Conservation (phyloP, 2,888 invertebrate species). For the Zele albiditarsus region DNA sequence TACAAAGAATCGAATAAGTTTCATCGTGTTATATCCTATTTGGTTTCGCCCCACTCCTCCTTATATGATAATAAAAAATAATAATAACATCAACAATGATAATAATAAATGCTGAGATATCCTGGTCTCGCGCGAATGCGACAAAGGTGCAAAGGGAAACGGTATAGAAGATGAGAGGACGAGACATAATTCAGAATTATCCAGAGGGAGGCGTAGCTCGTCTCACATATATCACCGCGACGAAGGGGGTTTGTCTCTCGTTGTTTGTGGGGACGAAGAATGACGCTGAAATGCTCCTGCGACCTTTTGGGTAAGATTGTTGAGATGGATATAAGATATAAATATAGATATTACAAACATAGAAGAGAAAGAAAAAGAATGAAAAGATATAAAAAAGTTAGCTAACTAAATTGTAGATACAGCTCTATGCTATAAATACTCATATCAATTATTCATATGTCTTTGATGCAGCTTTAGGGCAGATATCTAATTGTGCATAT, state of each 20-base stretch:
- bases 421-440: neutral
- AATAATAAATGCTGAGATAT: neutral
- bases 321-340: neutral
- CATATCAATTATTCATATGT: neutral
- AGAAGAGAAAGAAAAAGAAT: neutral
- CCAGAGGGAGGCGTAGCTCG: conserved; percentile 59
- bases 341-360: neutral
- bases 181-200: conserved; percentile 72
- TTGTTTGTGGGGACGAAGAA: conserved; percentile 34
- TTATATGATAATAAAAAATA: neutral
- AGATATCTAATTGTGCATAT: neutral
- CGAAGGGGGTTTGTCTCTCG: conserved; percentile 59
- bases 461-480: neutral
- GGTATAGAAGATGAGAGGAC: conserved; percentile 60
- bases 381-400: neutral
- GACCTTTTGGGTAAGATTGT: conserved; percentile 10
- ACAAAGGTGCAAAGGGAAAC: conserved; percentile 40
- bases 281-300: conserved; percentile 44
- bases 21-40: no score
- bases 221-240: conserved; percentile 67
- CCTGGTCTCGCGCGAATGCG: conserved; percentile 43
- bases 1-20: conserved; percentile 55
- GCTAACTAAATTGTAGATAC: neutral
- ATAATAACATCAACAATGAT: neutral
- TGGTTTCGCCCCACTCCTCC: no score